phyloP scores from a whole-genome alignment of 2,888 invertebrate species.

The Drosophila paracracens region DNA sequence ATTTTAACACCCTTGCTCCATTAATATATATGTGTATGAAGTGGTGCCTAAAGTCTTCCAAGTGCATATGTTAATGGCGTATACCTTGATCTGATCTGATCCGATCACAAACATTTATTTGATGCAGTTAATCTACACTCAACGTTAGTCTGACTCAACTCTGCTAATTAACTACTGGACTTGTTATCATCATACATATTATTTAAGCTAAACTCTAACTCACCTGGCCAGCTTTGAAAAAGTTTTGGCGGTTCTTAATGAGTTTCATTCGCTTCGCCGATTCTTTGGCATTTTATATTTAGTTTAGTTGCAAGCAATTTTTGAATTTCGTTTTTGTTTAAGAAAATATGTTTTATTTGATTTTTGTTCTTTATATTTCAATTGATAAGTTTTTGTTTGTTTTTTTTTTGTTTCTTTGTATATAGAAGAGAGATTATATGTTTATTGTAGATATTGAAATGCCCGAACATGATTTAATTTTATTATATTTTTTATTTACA shows the following conservation, averaged over 20 bases:
- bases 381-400: constrained; percentile 50
- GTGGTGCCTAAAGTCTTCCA: constrained; percentile 13
- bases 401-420: constrained; percentile 46
- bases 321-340: constrained; percentile 35
- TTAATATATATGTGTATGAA: constrained; percentile 5
- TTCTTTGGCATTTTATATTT: constrained; percentile 55
- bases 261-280: constrained; percentile 38
- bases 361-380: constrained; percentile 48
- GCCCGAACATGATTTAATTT: constrained; percentile 59
- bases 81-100: constrained; percentile 20
- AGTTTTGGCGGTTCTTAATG: constrained; percentile 3
- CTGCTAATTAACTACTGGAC: constrained; percentile 31
- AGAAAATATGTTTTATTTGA: constrained; percentile 51
- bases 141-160: constrained; percentile 14
- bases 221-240: constrained; percentile 33
- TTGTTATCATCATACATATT: constrained; percentile 18
- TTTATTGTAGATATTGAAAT: constrained; percentile 64
- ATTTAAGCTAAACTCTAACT: constrained; percentile 39
- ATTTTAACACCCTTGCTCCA: constrained; percentile 16
- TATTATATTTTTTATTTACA: constrained; percentile 65
- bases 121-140: constrained; percentile 7
- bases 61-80: constrained; percentile 31
- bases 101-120: constrained; percentile 8
- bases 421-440: constrained; percentile 76
- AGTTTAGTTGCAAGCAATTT: constrained; percentile 47